These are phyloP conservation scores for Gastrophysa polygoni DNA, from an alignment of 2,888 invertebrate genomes.

Conservation along the genomic window DNA sequence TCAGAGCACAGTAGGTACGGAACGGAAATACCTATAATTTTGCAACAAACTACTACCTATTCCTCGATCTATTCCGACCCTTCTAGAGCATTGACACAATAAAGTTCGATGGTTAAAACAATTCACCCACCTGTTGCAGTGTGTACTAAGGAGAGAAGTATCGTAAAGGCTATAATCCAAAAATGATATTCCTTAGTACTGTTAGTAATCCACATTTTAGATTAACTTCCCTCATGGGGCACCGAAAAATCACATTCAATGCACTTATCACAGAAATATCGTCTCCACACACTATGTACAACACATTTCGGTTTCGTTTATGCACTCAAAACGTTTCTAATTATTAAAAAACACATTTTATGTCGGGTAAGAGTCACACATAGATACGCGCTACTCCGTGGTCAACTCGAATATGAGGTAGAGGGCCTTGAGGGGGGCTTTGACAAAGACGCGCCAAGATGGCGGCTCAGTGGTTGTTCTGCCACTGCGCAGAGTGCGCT, in stretches of 20 bases:
- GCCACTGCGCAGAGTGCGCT: too few relatives aligned
- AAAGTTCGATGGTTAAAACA: conserved; percentile 12
- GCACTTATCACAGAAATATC: conserved; percentile 60
- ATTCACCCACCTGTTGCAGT: conserved; percentile 65
- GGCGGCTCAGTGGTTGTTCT: conserved; percentile 51
- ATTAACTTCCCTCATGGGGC: conserved; percentile 57
- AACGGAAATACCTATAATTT: too few relatives aligned
- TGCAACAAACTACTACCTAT: too few relatives aligned
- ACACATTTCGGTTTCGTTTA: conserved; percentile 43
- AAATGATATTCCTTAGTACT: conserved; percentile 66
- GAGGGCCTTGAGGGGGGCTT: conserved; percentile 45
- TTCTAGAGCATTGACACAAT: too few relatives aligned
- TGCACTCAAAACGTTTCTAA: conserved; percentile 35
- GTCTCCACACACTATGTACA: conserved; percentile 43
- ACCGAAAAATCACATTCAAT: conserved; percentile 49
- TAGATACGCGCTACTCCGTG: conserved; percentile 40
- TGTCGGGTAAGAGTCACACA: conserved; percentile 35
- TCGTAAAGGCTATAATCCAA: conserved; percentile 67
- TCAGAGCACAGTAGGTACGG: too few relatives aligned
- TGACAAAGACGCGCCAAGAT: conserved; percentile 55
- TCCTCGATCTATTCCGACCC: too few relatives aligned
- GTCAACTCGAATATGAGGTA: conserved; percentile 44
- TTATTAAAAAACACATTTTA: conserved; percentile 36
- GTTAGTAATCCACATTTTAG: conserved; percentile 72
- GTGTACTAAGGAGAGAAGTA: conserved; percentile 61